Evolutionary conservation across 2,888 invertebrate species (phyloP).

Genomic region (Adelphocoris suturalis): DNA sequence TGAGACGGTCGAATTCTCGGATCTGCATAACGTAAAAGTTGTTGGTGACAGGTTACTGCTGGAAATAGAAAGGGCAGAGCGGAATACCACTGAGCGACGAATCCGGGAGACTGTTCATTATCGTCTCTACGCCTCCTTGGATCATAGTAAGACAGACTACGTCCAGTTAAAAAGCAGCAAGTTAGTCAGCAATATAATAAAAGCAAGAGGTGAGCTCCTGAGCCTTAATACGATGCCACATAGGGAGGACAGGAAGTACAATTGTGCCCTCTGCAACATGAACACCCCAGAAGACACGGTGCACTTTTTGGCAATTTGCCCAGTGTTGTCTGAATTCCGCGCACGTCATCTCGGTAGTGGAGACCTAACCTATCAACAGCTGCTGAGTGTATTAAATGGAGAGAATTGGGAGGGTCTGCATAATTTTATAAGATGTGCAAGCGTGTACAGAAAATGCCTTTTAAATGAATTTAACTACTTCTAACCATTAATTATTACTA

Average conservation of each 20-base stretch:
- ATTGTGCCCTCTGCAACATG: background rate
- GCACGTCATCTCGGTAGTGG: background rate
- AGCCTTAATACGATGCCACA: background rate
- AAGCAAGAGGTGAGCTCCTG: too few species aligned
- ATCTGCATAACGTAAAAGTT: background rate
- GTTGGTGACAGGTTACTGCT: background rate
- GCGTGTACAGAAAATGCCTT: background rate
- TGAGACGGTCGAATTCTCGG: background rate
- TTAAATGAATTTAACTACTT: background rate
- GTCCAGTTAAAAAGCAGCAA: background rate
- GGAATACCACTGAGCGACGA: background rate
- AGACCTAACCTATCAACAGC: background rate
- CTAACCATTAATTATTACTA: background rate
- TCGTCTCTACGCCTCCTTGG: conserved; percentile 1
- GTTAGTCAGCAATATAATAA: background rate
- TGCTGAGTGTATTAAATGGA: background rate
- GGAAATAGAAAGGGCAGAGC: background rate
- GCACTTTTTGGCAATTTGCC: background rate
- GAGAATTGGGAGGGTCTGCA: background rate
- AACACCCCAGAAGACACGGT: background rate
- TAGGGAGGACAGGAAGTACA: background rate
- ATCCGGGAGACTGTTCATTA: background rate
- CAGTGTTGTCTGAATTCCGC: background rate
- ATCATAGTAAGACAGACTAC: background rate
- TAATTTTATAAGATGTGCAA: background rate